phyloP scores from a whole-genome alignment of 1,140 invertebrate genomes.

The Mercenaria mercenaria region DNA sequence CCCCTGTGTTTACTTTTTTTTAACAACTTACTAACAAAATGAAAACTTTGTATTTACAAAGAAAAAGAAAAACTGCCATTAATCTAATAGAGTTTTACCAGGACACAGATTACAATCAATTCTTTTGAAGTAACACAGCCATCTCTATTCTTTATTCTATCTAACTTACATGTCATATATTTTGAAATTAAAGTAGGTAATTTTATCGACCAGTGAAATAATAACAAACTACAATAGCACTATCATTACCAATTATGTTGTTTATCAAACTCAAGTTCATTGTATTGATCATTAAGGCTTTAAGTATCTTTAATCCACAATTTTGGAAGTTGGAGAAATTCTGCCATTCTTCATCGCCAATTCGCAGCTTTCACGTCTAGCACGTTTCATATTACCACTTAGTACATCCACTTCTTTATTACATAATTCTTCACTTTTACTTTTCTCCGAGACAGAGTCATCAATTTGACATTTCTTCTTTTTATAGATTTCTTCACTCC shows the following conservation, averaged over 20 bases:
- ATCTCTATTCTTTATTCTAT: too few relatives aligned
- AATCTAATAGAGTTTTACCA: too few relatives aligned
- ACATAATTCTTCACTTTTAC: constrained; percentile 70
- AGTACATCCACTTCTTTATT: constrained; percentile 41
- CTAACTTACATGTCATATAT: neutral
- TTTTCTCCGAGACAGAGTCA: constrained; percentile 40
- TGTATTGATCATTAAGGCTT: too few relatives aligned
- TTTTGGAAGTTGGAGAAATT: constrained; percentile 71
- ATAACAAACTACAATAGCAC: neutral
- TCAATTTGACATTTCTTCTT: constrained; percentile 23
- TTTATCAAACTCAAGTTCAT: too few relatives aligned
- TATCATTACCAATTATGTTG: neutral
- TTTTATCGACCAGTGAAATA: neutral
- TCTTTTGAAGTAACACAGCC: neutral
- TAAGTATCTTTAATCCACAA: neutral
- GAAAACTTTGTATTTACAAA: too few relatives aligned
- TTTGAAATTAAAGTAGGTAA: neutral
- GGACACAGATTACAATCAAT: neutral
- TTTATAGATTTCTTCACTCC: constrained; percentile 39
- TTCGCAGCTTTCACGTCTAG: constrained; percentile 79
- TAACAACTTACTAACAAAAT: too few relatives aligned
- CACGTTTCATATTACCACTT: constrained; percentile 29
- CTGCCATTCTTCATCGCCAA: constrained; percentile 77
- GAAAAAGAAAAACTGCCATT: too few relatives aligned
- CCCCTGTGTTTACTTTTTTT: too few relatives aligned